phyloP scores from a whole-genome alignment of 1,140 invertebrate genomes.

The Temnothorax longispinosus region DNA sequence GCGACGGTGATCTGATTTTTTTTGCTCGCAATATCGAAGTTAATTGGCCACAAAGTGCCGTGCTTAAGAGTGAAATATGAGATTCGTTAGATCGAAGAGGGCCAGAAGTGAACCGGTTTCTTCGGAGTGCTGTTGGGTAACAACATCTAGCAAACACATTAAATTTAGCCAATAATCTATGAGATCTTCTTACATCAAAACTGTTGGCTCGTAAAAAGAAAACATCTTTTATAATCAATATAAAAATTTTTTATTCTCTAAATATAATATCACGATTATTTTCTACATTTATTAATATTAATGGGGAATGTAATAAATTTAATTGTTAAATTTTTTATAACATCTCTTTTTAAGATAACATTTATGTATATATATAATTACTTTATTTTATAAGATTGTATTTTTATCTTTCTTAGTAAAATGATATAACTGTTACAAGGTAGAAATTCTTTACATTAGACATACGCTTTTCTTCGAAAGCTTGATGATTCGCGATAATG shows the following conservation, averaged over 20 bases:
- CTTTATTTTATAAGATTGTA: neutral
- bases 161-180: conserved; percentile 17
- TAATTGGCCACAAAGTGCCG: conserved; percentile 58
- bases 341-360: neutral
- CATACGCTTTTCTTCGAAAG: conserved; percentile 18
- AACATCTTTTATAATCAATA: neutral
- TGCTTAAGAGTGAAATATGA: conserved; percentile 62
- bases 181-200: neutral
- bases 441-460: neutral
- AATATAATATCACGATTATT: neutral
- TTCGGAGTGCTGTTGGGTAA: conserved; percentile 30
- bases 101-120: conserved; percentile 49
- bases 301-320: neutral
- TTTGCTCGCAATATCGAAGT: conserved; percentile 50
- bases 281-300: neutral
- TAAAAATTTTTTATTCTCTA: neutral
- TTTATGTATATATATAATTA: neutral
- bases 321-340: neutral
- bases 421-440: neutral
- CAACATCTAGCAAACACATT: neutral
- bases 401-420: neutral
- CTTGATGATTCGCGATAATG: conserved; percentile 16
- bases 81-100: conserved; percentile 62
- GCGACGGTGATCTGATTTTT: conserved; percentile 40
- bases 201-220: neutral